A percentile compares a stretch with the other conserved stretches of the same genome.
Evolutionary conservation across 2,797 vertebrate species (phyloP).

Genomic region (Phaenicophaeus curvirostris): DNA sequence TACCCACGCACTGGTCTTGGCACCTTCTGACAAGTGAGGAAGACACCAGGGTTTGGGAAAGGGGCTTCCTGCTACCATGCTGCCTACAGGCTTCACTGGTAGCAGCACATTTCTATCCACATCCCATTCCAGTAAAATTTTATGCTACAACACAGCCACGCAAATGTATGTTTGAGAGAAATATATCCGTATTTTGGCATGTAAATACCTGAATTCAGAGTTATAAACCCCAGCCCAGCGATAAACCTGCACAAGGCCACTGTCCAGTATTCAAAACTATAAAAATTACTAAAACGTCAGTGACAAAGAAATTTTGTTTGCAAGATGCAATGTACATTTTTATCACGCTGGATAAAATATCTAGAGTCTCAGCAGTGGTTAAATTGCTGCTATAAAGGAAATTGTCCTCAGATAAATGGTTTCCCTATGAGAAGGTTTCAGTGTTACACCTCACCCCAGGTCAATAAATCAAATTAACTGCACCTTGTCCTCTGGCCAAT

Average conservation of each 20-base stretch:
- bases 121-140: not conserved
- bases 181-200: not conserved
- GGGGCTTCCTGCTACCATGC: not conserved
- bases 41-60: not conserved
- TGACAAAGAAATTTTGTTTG: constrained; percentile 70
- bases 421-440: constrained; percentile 80
- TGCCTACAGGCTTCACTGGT: not conserved
- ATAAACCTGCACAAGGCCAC: constrained; percentile 12
- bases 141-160: not conserved
- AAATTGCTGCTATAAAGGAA: constrained; percentile 83
- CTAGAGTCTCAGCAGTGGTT: constrained; percentile 73
- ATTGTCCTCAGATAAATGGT: constrained; percentile 81
- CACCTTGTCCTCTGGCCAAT: constrained; percentile 80
- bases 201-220: not conserved
- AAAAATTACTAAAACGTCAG: constrained; percentile 24
- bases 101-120: not conserved
- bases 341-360: constrained; percentile 76
- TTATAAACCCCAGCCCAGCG: not conserved
- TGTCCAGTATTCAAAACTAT: constrained; percentile 26
- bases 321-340: constrained; percentile 67
- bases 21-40: not conserved
- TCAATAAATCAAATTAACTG: constrained; percentile 85
- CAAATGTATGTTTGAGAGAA: not conserved
- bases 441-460: constrained; percentile 77
- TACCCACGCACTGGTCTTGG: not conserved